These are phyloP conservation scores for Andrena praecox DNA, from an alignment of 2,888 invertebrate species.

Conservation along the genomic window DNA sequence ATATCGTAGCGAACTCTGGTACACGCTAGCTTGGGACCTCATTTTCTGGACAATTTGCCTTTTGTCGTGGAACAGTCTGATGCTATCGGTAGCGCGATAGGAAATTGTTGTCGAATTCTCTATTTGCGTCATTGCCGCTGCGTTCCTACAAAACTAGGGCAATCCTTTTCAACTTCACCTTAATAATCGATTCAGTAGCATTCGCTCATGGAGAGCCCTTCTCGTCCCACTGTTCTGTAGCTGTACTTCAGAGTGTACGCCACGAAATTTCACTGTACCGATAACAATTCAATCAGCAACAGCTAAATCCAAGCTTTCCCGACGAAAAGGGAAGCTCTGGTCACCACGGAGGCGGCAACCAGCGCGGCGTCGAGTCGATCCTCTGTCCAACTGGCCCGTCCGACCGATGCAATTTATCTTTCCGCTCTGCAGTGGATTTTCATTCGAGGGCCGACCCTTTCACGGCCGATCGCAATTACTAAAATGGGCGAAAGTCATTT, in stretches of 20 bases:
- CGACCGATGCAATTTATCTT: conserved; percentile 25
- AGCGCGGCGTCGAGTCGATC: conserved; percentile 4
- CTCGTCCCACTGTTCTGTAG: background rate
- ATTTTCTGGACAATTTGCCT: conserved; percentile 34
- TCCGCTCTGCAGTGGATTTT: conserved; percentile 16
- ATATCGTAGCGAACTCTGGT: conserved; percentile 31
- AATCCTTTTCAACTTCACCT: too few species aligned
- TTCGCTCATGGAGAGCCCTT: too few species aligned
- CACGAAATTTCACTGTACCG: background rate
- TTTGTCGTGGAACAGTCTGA: conserved; percentile 2
- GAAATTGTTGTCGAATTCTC: conserved; percentile 7
- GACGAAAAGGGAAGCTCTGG: background rate
- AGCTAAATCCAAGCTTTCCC: background rate
- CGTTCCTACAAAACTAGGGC: background rate
- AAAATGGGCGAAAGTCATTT: conserved; percentile 52
- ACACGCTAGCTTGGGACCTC: conserved; percentile 9
- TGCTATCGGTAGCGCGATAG: background rate
- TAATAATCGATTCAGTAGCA: too few species aligned
- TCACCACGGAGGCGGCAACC: background rate
- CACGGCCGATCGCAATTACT: conserved; percentile 51
- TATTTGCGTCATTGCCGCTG: background rate
- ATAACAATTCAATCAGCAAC: conserved; percentile 13
- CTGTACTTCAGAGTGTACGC: too few species aligned
- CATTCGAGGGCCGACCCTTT: conserved; percentile 21
- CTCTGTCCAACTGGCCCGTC: background rate